These are phyloP conservation scores for Thripadectes ignobilis DNA, from an alignment of 2,797 vertebrate genomes.

Conservation along the genomic window DNA sequence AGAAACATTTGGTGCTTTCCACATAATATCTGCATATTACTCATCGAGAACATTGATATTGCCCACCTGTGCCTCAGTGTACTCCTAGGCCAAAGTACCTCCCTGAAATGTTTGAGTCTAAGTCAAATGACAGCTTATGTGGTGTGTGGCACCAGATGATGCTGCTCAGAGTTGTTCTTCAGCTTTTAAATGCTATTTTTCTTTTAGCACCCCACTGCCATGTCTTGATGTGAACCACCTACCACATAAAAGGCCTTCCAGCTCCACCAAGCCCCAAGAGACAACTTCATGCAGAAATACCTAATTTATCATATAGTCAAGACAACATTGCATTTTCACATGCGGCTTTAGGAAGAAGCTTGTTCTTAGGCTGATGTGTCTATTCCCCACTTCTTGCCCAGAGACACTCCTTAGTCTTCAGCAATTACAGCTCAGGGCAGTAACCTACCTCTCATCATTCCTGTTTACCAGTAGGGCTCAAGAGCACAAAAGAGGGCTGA, in stretches of 20 bases:
- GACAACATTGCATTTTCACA: background rate
- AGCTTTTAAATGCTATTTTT: background rate
- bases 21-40: background rate
- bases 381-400: background rate
- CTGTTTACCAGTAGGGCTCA: background rate
- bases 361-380: background rate
- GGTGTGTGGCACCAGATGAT: background rate
- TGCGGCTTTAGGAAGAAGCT: background rate
- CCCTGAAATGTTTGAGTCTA: background rate
- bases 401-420: background rate
- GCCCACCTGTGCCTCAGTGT: accelerated
- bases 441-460: background rate
- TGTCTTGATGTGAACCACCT: background rate
- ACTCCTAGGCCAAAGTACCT: background rate
- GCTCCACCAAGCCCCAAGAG: background rate
- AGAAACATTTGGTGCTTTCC: background rate
- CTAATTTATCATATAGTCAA: background rate
- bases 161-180: background rate
- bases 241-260: background rate
- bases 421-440: background rate
- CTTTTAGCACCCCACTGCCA: background rate
- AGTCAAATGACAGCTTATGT: accelerated
- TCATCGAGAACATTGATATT: background rate
- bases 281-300: background rate
- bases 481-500: background rate